These are phyloP conservation scores for Noctuana brunneofusca DNA, from an alignment of 2,888 invertebrate genomes.

Conservation along the genomic window DNA sequence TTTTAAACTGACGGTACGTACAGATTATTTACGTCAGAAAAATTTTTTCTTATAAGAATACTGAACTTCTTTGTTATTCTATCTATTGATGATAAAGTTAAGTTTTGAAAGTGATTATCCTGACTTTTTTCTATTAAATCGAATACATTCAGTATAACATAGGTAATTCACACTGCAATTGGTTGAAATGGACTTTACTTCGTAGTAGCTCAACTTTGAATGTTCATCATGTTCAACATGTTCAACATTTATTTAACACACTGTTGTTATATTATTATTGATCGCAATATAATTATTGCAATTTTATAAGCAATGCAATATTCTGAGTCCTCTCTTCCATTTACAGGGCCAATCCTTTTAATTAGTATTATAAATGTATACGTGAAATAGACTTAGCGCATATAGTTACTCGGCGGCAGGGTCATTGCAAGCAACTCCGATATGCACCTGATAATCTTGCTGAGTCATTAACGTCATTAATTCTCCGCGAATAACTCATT, in stretches of 20 bases:
- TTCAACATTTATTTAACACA: background rate
- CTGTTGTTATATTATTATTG: background rate
- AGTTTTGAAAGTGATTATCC: background rate
- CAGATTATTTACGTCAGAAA: background rate
- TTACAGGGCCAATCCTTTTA: background rate
- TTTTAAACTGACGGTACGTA: background rate
- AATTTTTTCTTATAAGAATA: background rate
- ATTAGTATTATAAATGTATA: background rate
- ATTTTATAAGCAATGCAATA: background rate
- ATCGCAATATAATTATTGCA: background rate
- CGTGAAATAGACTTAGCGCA: slow-evolving; percentile 30
- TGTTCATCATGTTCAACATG: too few species aligned
- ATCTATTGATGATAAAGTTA: background rate
- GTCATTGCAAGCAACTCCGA: slow-evolving; percentile 32
- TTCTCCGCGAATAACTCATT: slow-evolving; percentile 30
- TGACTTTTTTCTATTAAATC: background rate
- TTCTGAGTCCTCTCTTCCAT: slow-evolving; percentile 1
- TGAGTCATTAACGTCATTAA: slow-evolving; percentile 33
- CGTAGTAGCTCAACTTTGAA: background rate
- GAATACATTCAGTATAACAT: background rate
- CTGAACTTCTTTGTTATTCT: background rate
- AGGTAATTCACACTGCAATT: background rate
- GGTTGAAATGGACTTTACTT: background rate
- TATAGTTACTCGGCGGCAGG: slow-evolving; percentile 28
- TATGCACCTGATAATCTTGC: slow-evolving; percentile 35